A percentile compares a stretch with the other conserved stretches of the same genome.
Conservation (phyloP, 2,888 invertebrate species). For the Caenorhabditis afra region DNA sequence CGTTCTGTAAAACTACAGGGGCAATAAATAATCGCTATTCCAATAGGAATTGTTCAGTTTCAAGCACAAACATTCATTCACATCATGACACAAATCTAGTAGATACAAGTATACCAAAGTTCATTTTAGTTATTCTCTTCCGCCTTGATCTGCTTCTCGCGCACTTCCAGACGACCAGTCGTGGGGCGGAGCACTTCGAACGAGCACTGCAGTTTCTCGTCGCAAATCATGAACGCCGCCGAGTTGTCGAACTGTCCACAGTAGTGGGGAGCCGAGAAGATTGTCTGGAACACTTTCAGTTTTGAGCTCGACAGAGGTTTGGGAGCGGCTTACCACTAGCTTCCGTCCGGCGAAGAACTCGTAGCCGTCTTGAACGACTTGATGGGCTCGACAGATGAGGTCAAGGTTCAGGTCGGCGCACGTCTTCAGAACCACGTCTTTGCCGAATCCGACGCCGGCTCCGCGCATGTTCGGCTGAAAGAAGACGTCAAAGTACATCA, state of each 20-base stretch:
- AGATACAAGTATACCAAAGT: constrained; percentile 63
- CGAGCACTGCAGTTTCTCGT: constrained; percentile 72
- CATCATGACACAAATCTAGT: constrained; percentile 63
- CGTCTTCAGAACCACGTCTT: constrained; percentile 61
- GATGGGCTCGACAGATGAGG: constrained; percentile 68
- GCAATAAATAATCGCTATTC: no score
- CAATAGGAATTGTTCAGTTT: no score
- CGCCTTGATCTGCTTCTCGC: constrained; percentile 54
- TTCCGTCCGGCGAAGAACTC: constrained; percentile 70
- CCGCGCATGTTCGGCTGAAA: constrained; percentile 65
- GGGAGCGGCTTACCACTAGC: constrained; percentile 67
- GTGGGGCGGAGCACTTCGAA: constrained; percentile 72
- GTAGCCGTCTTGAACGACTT: constrained; percentile 73
- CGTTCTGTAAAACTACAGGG: background rate
- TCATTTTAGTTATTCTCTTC: constrained; percentile 56
- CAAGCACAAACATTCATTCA: no score
- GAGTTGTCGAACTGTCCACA: constrained; percentile 77
- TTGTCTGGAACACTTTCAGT: constrained; percentile 22
- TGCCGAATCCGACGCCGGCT: constrained; percentile 70
- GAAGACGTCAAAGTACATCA: constrained; percentile 15
- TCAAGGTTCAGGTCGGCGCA: constrained; percentile 63
- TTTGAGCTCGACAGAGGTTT: constrained; percentile 65
- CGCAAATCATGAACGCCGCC: constrained; percentile 75
- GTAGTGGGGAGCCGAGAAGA: constrained; percentile 76
- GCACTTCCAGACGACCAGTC: constrained; percentile 32